Evolutionary conservation across 1,140 invertebrate genomes (phyloP).

Genomic region (Ylistrum balloti): DNA sequence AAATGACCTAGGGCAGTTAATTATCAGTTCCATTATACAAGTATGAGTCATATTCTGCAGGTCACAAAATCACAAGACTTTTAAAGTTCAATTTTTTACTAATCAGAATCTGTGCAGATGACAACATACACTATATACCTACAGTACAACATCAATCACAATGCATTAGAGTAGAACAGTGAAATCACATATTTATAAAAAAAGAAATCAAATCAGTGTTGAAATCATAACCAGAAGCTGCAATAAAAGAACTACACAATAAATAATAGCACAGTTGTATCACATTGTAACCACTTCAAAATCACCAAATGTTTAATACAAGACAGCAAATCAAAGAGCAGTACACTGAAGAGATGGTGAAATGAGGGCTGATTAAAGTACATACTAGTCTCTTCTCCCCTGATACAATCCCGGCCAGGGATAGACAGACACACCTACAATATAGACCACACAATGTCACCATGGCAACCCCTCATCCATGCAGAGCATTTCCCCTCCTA

Average conservation of each 20-base stretch:
- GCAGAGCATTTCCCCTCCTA: no score
- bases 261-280: not conserved
- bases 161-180: not conserved
- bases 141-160: not conserved
- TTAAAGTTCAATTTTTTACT: no score
- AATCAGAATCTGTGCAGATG: no score
- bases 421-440: slow-evolving; percentile 29
- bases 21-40: no score
- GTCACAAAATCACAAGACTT: no score
- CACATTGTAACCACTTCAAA: not conserved
- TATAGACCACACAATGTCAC: slow-evolving; percentile 1
- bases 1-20: no score
- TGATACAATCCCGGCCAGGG: slow-evolving; percentile 8
- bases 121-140: no score
- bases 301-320: not conserved
- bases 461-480: slow-evolving; percentile 13
- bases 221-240: slow-evolving; percentile 12
- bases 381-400: slow-evolving; percentile 23
- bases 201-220: not conserved
- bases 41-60: no score
- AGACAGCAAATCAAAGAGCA: not conserved
- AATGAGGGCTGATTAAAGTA: not conserved
- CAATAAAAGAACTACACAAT: not conserved
- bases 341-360: not conserved
- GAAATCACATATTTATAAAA: not conserved